Conservation (phyloP, 2,888 invertebrate species). For the Pherbina coryleti region DNA sequence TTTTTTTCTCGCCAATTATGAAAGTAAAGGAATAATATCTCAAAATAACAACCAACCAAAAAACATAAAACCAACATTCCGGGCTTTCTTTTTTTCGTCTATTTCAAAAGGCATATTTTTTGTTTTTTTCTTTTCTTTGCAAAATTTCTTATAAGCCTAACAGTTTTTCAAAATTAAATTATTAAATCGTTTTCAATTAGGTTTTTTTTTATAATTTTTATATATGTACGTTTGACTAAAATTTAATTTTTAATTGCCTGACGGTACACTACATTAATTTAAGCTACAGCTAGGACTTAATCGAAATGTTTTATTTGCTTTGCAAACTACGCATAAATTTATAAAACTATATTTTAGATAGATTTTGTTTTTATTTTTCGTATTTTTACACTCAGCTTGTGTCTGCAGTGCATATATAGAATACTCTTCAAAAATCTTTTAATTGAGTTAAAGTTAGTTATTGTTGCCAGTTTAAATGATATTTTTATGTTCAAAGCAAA, state of each 20-base stretch:
- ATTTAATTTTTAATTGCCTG: neutral
- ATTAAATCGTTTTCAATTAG: constrained; percentile 22
- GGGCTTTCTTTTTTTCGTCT: constrained; percentile 25
- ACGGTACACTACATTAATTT: neutral
- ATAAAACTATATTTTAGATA: neutral
- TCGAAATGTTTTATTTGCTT: constrained; percentile 17
- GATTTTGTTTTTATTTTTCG: neutral
- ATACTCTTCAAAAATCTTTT: neutral
- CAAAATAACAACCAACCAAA: neutral
- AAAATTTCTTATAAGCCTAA: constrained; percentile 11
- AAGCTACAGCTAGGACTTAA: constrained; percentile 3
- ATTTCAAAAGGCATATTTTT: constrained; percentile 27
- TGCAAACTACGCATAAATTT: constrained; percentile 20
- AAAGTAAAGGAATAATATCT: neutral
- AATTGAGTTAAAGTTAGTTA: constrained; percentile 13
- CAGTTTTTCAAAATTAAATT: constrained; percentile 25
- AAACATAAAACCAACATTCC: constrained; percentile 32
- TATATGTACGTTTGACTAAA: neutral
- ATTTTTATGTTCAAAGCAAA: neutral
- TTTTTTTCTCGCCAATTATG: neutral
- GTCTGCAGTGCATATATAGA: neutral
- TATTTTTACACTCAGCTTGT: neutral
- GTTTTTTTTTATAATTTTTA: constrained; percentile 21
- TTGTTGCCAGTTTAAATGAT: constrained; percentile 5
- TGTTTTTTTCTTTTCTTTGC: constrained; percentile 26